Percentiles rank a stretch among this genome's conserved stretches.
These are phyloP conservation scores for Porphyrio hochstetteri DNA, from an alignment of 2,113 vertebrate species.

Conservation along the genomic window DNA sequence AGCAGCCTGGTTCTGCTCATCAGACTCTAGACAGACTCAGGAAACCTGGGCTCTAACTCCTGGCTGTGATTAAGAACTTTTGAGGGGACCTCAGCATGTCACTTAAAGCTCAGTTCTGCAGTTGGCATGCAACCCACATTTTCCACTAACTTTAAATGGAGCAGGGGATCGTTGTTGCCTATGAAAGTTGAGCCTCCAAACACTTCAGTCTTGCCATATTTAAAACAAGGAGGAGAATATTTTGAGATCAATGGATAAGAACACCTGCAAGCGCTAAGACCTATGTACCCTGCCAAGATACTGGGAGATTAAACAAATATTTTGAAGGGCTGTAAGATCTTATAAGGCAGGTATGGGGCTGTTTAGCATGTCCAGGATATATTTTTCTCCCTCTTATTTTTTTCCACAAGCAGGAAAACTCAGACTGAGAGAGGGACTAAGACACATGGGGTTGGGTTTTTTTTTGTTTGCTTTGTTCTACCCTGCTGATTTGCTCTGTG, in stretches of 20 bases:
- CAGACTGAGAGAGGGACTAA: neutral
- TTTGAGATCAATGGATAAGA: constrained; percentile 66
- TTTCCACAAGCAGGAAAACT: neutral
- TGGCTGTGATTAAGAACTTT: neutral
- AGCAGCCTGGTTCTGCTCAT: constrained; percentile 9
- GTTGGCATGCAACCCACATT: neutral
- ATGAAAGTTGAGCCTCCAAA: constrained; percentile 43
- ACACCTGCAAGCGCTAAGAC: constrained; percentile 29
- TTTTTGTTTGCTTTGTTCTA: neutral
- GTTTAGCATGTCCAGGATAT: neutral
- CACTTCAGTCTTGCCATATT: neutral
- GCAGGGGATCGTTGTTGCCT: constrained; percentile 2
- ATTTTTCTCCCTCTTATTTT: constrained; percentile 13
- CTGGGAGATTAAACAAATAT: constrained; percentile 56
- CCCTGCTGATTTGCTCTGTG: neutral
- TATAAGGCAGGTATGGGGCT: neutral
- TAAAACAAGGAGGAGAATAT: constrained; percentile 28
- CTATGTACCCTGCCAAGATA: constrained; percentile 25
- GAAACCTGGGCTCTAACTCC: constrained; percentile 9
- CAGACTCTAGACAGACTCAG: neutral
- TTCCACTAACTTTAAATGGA: constrained; percentile 31
- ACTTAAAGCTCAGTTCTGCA: neutral
- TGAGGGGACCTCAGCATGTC: neutral
- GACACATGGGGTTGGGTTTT: neutral
- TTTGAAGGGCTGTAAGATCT: constrained; percentile 41